phyloP scores from a whole-genome alignment of 2,888 invertebrate genomes.

The Sarcophaga carnaria region DNA sequence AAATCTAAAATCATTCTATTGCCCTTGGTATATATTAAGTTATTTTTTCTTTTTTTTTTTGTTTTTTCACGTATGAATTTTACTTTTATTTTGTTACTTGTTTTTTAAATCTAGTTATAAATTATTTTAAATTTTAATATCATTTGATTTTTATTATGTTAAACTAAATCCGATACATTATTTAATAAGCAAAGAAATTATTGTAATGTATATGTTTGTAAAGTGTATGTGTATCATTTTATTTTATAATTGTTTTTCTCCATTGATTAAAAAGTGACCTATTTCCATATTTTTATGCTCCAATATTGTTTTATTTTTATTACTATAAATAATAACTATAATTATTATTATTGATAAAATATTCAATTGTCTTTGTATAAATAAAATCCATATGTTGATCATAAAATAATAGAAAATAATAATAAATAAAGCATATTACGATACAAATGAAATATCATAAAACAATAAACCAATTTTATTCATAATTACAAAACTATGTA shows the following conservation, averaged over 20 bases:
- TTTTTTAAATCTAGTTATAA: neutral
- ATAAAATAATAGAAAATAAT: slow-evolving; percentile 13
- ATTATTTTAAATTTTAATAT: neutral
- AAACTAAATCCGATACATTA: too few species aligned
- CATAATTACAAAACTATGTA: slow-evolving; percentile 44
- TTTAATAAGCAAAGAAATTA: neutral
- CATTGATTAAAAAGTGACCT: neutral
- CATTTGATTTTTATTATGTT: too few species aligned
- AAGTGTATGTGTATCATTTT: neutral
- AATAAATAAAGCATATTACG: slow-evolving; percentile 8
- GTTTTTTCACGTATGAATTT: too few species aligned
- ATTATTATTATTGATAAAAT: slow-evolving; percentile 26
- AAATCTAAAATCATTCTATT: neutral
- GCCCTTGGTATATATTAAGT: too few species aligned
- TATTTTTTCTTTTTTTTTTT: too few species aligned
- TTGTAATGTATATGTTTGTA: slow-evolving; percentile 32
- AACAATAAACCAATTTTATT: slow-evolving; percentile 55
- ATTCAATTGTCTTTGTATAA: slow-evolving; percentile 36
- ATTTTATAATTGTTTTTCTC: neutral
- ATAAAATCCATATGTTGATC: slow-evolving; percentile 32
- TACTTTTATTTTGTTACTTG: neutral
- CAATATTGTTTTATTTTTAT: neutral
- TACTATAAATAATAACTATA: slow-evolving; percentile 37
- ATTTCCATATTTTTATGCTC: neutral
- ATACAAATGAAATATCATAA: slow-evolving; percentile 14